phyloP scores from a whole-genome alignment of 2,888 invertebrate species.

The Ophion ventricosus region DNA sequence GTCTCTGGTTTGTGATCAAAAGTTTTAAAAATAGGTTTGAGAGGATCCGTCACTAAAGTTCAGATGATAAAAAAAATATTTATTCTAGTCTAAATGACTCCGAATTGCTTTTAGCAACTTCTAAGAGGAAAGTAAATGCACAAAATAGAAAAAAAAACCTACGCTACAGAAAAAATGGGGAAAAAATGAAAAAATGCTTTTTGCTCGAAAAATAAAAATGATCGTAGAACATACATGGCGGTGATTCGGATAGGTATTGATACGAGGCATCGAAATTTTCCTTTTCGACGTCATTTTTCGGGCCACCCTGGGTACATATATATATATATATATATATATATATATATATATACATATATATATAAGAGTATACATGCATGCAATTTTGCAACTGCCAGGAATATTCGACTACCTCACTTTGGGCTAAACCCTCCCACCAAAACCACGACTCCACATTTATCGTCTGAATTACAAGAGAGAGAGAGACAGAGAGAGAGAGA shows the following conservation, averaged over 20 bases:
- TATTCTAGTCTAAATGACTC: too few relatives aligned
- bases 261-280: not conserved
- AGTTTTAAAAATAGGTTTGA: too few relatives aligned
- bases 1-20: too few relatives aligned
- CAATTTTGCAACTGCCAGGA: not conserved
- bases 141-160: too few relatives aligned
- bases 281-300: not conserved
- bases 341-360: not conserved
- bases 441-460: constrained; percentile 58
- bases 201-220: not conserved
- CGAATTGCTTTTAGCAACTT: too few relatives aligned
- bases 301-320: not conserved
- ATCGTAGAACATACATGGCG: not conserved
- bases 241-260: not conserved
- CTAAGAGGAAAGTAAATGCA: too few relatives aligned
- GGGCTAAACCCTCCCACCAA: not conserved
- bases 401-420: constrained; percentile 34
- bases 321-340: too few relatives aligned
- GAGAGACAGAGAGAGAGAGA: not conserved
- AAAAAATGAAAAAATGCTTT: too few relatives aligned
- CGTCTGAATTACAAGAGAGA: constrained; percentile 52
- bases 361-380: not conserved
- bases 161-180: too few relatives aligned
- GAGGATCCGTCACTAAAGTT: too few relatives aligned
- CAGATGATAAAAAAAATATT: too few relatives aligned